Evolutionary conservation across 2,888 invertebrate genomes (phyloP).

Genomic region (Coelopa pilipes): DNA sequence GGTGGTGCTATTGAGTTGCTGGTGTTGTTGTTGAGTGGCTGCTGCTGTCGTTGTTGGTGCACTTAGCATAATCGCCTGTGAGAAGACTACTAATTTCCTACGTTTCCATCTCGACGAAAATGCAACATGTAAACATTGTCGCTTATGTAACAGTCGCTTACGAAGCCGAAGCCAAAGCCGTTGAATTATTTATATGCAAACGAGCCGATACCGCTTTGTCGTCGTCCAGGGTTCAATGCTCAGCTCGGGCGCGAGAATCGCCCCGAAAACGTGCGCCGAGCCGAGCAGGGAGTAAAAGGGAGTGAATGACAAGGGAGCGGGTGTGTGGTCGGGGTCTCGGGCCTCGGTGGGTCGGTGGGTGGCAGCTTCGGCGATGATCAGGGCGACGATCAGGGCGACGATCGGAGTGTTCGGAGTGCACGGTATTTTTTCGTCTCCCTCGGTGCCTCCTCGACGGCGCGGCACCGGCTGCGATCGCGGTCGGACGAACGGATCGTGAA

Average conservation of each 20-base stretch:
- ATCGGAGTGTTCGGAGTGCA: too few species aligned
- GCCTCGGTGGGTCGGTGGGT: too few species aligned
- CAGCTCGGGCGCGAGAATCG: not conserved
- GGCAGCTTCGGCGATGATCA: too few species aligned
- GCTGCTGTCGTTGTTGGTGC: constrained; percentile 31
- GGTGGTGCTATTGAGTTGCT: too few species aligned
- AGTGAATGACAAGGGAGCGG: not conserved
- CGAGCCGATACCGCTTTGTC: not conserved
- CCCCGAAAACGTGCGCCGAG: not conserved
- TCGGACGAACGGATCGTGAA: too few species aligned
- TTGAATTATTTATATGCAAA: constrained; percentile 35
- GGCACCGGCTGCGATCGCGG: too few species aligned
- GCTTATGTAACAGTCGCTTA: constrained; percentile 17
- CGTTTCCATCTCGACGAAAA: constrained; percentile 12
- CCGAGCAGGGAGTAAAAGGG: not conserved
- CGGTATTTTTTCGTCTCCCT: too few species aligned
- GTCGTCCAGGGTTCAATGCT: constrained; percentile 21
- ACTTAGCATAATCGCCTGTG: constrained; percentile 53
- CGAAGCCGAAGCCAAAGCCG: too few species aligned
- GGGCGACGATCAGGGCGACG: too few species aligned
- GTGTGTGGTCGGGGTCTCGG: too few species aligned
- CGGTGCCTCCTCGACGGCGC: too few species aligned
- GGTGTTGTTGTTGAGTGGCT: too few species aligned
- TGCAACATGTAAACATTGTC: constrained; percentile 16
- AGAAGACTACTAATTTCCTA: constrained; percentile 30